These are phyloP conservation scores for Gopherus evgoodei DNA, from an alignment of 2,113 vertebrate genomes.

Conservation along the genomic window DNA sequence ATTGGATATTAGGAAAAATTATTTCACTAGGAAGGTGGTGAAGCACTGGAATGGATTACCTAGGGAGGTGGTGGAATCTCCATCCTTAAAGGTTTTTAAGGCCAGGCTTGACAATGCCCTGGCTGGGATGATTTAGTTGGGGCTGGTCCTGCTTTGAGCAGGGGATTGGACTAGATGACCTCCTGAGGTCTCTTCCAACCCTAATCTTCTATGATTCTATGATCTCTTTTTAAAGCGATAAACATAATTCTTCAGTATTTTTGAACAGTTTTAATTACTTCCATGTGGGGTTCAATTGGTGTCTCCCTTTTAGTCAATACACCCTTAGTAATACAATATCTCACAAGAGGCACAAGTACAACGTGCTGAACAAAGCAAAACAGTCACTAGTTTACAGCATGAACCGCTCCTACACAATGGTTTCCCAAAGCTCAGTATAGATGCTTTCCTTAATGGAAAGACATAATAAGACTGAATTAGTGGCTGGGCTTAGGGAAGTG, in stretches of 20 bases:
- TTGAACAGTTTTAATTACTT: not conserved
- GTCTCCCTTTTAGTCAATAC: conserved; percentile 69
- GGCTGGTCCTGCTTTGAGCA: too few relatives aligned
- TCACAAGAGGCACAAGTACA: conserved; percentile 67
- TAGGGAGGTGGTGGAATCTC: too few relatives aligned
- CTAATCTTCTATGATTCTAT: too few relatives aligned
- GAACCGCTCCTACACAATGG: conserved; percentile 64
- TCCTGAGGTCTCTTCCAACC: too few relatives aligned
- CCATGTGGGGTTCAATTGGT: conserved; percentile 61
- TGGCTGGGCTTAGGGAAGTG: conserved; percentile 55
- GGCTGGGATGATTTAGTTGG: too few relatives aligned
- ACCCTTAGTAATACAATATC: conserved; percentile 72
- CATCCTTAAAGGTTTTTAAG: too few relatives aligned
- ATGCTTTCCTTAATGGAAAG: conserved; percentile 67
- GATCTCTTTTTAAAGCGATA: not conserved
- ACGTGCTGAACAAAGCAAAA: conserved; percentile 70
- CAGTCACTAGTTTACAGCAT: conserved; percentile 66
- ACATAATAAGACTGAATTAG: conserved; percentile 70
- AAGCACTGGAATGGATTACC: too few relatives aligned
- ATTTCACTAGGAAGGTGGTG: too few relatives aligned
- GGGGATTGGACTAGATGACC: too few relatives aligned
- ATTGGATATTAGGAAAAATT: too few relatives aligned
- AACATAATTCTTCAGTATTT: conserved; percentile 35
- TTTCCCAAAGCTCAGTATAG: conserved; percentile 72
- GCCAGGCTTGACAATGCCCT: too few relatives aligned